These are phyloP conservation scores for Synanthedon vespiformis DNA, from an alignment of 2,888 invertebrate species.

Conservation along the genomic window DNA sequence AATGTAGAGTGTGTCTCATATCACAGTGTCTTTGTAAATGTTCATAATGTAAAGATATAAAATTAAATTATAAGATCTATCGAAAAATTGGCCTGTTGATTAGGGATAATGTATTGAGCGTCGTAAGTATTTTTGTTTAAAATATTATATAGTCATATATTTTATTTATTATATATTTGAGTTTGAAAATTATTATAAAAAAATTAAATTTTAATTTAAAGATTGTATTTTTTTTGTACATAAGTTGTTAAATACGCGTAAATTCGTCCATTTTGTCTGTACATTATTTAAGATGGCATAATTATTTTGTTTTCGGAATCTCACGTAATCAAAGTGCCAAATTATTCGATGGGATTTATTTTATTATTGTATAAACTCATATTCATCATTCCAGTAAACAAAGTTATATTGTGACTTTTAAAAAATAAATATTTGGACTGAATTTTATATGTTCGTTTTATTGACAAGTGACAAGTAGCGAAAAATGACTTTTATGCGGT, in stretches of 20 bases:
- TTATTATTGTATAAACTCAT: conserved; percentile 22
- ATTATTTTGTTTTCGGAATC: conserved; percentile 55
- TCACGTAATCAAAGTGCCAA: conserved; percentile 54
- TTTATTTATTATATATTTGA: conserved; percentile 1
- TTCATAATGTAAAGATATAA: conserved; percentile 25
- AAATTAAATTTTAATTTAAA: conserved; percentile 15
- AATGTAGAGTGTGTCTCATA: conserved; percentile 30
- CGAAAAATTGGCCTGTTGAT: conserved; percentile 24
- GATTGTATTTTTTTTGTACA: conserved; percentile 57
- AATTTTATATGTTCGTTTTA: conserved; percentile 27
- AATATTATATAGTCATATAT: conserved; percentile 3
- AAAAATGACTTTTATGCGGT: no score
- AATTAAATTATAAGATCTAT: conserved; percentile 4
- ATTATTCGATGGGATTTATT: conserved; percentile 35
- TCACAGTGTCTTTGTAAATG: conserved; percentile 29
- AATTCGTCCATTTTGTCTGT: conserved; percentile 42
- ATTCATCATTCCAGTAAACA: conserved; percentile 58
- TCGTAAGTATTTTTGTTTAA: neutral
- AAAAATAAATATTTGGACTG: conserved; percentile 62
- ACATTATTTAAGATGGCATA: conserved; percentile 27
- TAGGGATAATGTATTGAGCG: conserved; percentile 1
- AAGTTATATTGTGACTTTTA: conserved; percentile 41
- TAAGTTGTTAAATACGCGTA: conserved; percentile 40
- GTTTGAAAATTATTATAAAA: neutral
- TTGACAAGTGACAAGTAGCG: conserved; percentile 4